Percentiles rank a stretch among this genome's conserved stretches.
These are phyloP conservation scores for Gobionotothen gibberifrons DNA, from an alignment of 2,797 vertebrate genomes.

Conservation along the genomic window DNA sequence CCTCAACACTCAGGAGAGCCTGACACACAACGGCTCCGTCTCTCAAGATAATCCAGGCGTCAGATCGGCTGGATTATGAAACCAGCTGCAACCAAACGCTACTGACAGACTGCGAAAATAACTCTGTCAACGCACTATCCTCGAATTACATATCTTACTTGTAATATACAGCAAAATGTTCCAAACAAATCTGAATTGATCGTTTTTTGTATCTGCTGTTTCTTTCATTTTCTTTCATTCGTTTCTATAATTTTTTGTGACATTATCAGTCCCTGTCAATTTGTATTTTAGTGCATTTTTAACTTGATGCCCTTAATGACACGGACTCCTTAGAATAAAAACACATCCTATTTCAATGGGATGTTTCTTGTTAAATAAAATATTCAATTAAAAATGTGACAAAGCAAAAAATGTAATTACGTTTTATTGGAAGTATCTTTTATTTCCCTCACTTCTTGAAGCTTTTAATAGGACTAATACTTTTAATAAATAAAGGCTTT, in stretches of 20 bases:
- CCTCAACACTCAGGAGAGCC: constrained; percentile 52
- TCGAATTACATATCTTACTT: not conserved
- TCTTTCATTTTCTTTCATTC: too few relatives aligned
- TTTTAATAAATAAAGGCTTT: not conserved
- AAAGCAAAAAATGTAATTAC: not conserved
- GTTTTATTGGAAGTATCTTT: not conserved
- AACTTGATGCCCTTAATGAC: too few relatives aligned
- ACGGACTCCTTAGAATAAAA: too few relatives aligned
- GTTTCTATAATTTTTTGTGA: too few relatives aligned
- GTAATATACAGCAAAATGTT: not conserved
- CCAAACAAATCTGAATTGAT: not conserved
- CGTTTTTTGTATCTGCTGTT: too few relatives aligned
- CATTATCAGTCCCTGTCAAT: too few relatives aligned
- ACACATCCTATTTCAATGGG: too few relatives aligned
- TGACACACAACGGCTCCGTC: constrained; percentile 55
- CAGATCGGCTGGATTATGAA: constrained; percentile 54
- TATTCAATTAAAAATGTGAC: too few relatives aligned
- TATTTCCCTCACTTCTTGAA: not conserved
- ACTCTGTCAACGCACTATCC: not conserved
- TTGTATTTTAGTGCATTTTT: too few relatives aligned
- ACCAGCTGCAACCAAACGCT: constrained; percentile 53
- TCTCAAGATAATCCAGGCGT: constrained; percentile 58
- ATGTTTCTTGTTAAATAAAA: too few relatives aligned
- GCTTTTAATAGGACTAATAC: too few relatives aligned
- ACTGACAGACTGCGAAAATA: constrained; percentile 10